Base-by-base conservation (phyloP, 2,797 vertebrate genomes). In the Spea hammondii region DNA sequence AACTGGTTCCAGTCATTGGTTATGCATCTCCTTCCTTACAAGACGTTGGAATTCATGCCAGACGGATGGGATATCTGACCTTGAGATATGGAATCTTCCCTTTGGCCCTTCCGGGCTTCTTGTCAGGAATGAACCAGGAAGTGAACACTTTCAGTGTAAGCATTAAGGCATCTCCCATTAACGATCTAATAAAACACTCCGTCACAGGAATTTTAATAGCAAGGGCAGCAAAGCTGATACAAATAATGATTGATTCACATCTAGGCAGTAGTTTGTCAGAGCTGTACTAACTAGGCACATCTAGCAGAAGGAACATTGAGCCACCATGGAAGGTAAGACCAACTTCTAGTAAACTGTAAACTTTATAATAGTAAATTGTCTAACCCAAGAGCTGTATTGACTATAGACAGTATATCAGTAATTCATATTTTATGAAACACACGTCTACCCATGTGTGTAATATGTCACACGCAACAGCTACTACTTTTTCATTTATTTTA, bases 121-220 rank as follows among this genome's bases (percentile, higher is more conserved):
- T 53, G 32, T 77, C 54, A 64, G 32, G 64, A 46, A 32, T 2
- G 60, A 32, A 49, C 67, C 72, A 75, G 78, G 78, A 80, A 70
- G 72, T 62, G 48, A 70, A 5, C 17, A n/a, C n/a, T 64, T 47
- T 17, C 5, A 47, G 9, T 73, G 70, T 77, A 77, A 82, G 74
- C 70, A 69, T 73, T 60, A 62, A 82, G 79, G 74, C 74, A 82
- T 82, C 70, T 82, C 64, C 64, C 48, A 82, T 82, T 77, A 68
- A 69, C 14, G 47, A 2, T 60, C 70, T 74, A 54, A 77, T 82
- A 82, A 82, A 82, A 81, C 62, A 79, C 32, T 79, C 72, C 72
- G 55, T 67, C 79, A 77, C 14, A 12, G 79, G 79, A 77, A 82
- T 82, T 82, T 82, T 82, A 82, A 82, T 77, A 73, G 74, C 46